phyloP scores from a whole-genome alignment of 2,113 vertebrate genomes.

The Cranoglanis bouderius region DNA sequence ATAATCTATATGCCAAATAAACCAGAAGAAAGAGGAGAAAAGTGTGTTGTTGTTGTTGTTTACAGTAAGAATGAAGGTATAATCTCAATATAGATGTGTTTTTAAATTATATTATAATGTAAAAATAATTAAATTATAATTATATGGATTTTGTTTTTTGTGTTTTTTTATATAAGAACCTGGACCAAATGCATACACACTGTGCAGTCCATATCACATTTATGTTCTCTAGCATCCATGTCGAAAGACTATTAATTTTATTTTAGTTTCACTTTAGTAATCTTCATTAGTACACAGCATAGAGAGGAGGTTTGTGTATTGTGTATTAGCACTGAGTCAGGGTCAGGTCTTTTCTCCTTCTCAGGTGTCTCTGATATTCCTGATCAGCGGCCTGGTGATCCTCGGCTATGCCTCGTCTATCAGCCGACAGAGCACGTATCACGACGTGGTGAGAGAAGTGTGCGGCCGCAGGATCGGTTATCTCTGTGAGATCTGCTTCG shows the following conservation, averaged over 20 bases:
- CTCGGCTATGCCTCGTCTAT: slow-evolving; percentile 85
- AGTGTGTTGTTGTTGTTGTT: background rate
- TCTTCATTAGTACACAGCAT: background rate
- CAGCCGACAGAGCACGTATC: slow-evolving; percentile 86
- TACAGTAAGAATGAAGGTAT: background rate
- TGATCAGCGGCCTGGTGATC: slow-evolving; percentile 87
- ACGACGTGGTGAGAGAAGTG: slow-evolving; percentile 84
- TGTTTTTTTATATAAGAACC: background rate
- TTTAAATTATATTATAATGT: too few relatives aligned
- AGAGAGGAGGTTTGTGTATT: background rate
- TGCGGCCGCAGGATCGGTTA: slow-evolving; percentile 81
- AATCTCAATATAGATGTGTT: too few relatives aligned
- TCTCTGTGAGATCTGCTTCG: slow-evolving; percentile 90
- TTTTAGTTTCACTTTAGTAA: background rate
- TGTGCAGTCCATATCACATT: background rate
- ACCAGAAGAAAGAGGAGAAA: background rate
- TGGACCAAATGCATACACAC: background rate
- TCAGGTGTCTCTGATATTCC: slow-evolving; percentile 89
- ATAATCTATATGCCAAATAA: background rate
- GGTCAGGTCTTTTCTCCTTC: background rate
- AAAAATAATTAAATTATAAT: too few relatives aligned
- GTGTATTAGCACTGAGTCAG: background rate
- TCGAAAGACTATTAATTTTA: background rate
- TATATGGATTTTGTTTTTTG: too few relatives aligned
- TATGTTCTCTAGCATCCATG: background rate